A percentile compares a stretch with the other conserved stretches of the same genome.
Conservation (phyloP, 2,888 invertebrate species). For the Napeogenes sylphis region DNA sequence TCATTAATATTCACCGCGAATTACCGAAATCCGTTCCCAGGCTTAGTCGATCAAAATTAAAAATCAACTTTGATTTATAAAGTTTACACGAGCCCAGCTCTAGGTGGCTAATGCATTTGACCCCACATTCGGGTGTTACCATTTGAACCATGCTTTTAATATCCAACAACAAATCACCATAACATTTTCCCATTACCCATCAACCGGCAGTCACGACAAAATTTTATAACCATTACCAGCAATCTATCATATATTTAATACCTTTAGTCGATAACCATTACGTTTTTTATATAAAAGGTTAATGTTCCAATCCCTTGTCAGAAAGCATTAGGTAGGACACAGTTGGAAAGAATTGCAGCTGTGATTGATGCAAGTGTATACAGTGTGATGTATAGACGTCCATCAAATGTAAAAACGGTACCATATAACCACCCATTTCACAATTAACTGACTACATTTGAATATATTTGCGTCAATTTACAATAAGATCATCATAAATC, state of each 20-base stretch:
- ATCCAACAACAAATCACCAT: conserved; percentile 67
- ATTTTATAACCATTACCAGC: conserved; percentile 66
- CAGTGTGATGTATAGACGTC: conserved; percentile 62
- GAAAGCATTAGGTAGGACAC: conserved; percentile 32
- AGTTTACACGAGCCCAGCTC: conserved; percentile 61
- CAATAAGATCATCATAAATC: conserved; percentile 62
- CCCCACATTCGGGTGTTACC: conserved; percentile 67
- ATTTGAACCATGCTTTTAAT: conserved; percentile 71
- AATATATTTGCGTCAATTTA: conserved; percentile 72
- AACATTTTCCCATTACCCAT: conserved; percentile 67
- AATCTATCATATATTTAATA: conserved; percentile 50
- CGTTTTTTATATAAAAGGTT: conserved; percentile 37
- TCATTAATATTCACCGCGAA: conserved; percentile 21
- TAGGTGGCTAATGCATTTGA: conserved; percentile 76
- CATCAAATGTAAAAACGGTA: conserved; percentile 62
- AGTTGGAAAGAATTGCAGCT: conserved; percentile 30
- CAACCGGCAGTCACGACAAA: conserved; percentile 71
- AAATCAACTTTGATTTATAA: conserved; percentile 60
- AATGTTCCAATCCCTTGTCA: conserved; percentile 23
- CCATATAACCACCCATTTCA: conserved; percentile 63
- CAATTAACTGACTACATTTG: conserved; percentile 68
- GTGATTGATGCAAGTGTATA: conserved; percentile 34
- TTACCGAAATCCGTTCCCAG: conserved; percentile 23
- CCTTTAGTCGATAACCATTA: conserved; percentile 53
- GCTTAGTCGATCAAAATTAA: conserved; percentile 25